phyloP scores from a whole-genome alignment of 2,113 vertebrate species.

The Oxyruncus cristatus region DNA sequence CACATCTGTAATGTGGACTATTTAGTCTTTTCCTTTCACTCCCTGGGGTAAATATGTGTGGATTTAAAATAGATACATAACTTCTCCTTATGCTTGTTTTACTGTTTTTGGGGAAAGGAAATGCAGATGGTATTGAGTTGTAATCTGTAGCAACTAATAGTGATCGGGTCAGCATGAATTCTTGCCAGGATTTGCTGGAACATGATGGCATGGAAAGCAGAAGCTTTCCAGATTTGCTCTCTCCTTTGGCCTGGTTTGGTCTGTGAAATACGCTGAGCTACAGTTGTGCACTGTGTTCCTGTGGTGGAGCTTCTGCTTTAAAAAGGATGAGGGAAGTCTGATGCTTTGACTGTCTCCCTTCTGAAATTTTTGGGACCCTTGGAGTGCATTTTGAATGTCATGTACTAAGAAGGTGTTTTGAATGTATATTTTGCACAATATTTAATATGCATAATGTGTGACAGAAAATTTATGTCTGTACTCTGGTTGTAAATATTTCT shows the following conservation, averaged over 20 bases:
- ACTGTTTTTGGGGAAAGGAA: conserved; percentile 9
- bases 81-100: conserved; percentile 16
- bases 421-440: not conserved
- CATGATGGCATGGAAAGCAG: conserved; percentile 51
- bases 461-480: not conserved
- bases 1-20: conserved; percentile 53
- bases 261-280: not conserved
- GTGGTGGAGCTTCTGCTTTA: not conserved
- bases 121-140: conserved; percentile 51
- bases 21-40: conserved; percentile 48
- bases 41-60: conserved; percentile 59
- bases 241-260: conserved; percentile 34
- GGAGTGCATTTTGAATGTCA: not conserved
- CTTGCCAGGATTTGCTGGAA: conserved; percentile 64
- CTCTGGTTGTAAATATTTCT: not conserved
- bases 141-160: conserved; percentile 56
- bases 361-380: not conserved
- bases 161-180: conserved; percentile 61
- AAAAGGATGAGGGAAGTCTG: not conserved
- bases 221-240: conserved; percentile 48
- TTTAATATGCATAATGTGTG: not conserved
- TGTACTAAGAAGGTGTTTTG: not conserved
- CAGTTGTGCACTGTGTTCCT: not conserved
- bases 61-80: conserved; percentile 48
- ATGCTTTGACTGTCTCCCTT: not conserved